Base-by-base conservation (phyloP, 2,113 vertebrate species). In the Pygoscelis antarcticus region DNA sequence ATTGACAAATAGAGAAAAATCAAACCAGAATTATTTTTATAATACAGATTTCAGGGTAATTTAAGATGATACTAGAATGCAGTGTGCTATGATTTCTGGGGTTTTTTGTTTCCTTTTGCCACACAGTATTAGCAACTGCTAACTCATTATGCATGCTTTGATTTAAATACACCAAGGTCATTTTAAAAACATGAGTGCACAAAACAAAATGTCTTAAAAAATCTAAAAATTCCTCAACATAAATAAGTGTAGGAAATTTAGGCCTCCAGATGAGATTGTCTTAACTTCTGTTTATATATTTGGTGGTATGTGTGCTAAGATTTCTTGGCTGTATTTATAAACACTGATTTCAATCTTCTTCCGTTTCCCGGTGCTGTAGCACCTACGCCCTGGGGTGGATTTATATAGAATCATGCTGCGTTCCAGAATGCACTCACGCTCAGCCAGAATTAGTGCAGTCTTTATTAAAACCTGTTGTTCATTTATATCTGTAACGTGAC, bases 251-350 rank as follows among this genome's bases (percentile, higher is more conserved):
- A 79, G 89, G 77, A 91, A 94, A 79, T 71, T 51, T 52, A 89
- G 74, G n/a, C 23, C 52, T 94, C 34, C 47, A 81, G 72, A 92
- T 81, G 76, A 91, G 76, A 70, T 75, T 71, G 69, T 75, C 60
- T 74, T 74, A 64, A 38, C 34, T 74, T 87, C 69, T 96, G 93
- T 96, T 96, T 96, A 68, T 96, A 0, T 61, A 40, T 87, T 77
- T 94, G 87, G 62, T 90, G 84, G 58, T 57, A 9, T 46, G 61
- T 61, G n/a, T 58, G 29, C 89, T 96, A 32, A 82, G 88, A 70
- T 95, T 96, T 92, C 87, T 86, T 93, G 89, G 83, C 95, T 89
- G 77, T 96, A 83, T 97, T 97, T 94, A 94, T 91, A 98, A 95
- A 96, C 27, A 68, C 83, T 89, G 92, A 96, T 94, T 95, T 91